These are phyloP conservation scores for Spialia ferax DNA, from an alignment of 2,888 invertebrate species.

Conservation along the genomic window DNA sequence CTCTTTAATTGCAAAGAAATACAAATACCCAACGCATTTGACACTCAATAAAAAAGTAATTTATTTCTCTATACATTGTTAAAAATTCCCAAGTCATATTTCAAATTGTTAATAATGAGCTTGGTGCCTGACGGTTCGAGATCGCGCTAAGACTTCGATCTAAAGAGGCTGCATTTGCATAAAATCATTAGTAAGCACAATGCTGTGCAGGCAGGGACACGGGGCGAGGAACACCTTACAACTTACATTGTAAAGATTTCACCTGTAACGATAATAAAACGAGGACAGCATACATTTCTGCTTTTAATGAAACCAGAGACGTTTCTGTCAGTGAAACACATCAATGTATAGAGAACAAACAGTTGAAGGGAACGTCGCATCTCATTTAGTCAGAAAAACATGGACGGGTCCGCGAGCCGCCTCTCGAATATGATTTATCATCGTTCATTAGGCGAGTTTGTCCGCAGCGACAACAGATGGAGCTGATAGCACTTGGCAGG, in stretches of 20 bases:
- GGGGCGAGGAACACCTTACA: conserved; percentile 78
- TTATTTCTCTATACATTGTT: conserved; percentile 69
- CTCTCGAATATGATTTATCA: conserved; percentile 87
- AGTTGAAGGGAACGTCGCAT: conserved; percentile 35
- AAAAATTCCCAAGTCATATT: conserved; percentile 81
- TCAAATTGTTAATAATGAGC: conserved; percentile 86
- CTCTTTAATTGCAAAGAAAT: conserved; percentile 43
- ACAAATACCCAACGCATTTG: conserved; percentile 52
- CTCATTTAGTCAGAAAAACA: conserved; percentile 61
- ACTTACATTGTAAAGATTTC: conserved; percentile 68
- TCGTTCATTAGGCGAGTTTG: conserved; percentile 87
- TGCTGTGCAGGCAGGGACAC: conserved; percentile 84
- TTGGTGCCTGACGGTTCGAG: conserved; percentile 84
- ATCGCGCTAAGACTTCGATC: conserved; percentile 87
- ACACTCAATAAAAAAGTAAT: conserved; percentile 70
- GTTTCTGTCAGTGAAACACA: background rate
- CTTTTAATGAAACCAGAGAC: background rate
- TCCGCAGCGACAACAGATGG: conserved; percentile 87
- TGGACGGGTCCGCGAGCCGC: conserved; percentile 74
- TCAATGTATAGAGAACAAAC: conserved; percentile 34
- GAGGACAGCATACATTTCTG: conserved; percentile 54
- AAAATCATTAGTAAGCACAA: conserved; percentile 87
- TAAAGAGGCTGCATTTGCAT: conserved; percentile 86
- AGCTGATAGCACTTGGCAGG: conserved; percentile 87
- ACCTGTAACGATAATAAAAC: conserved; percentile 49